Evolutionary conservation across 2,888 invertebrate genomes (phyloP).

Genomic region (Amblyjoppa fuscipennis): DNA sequence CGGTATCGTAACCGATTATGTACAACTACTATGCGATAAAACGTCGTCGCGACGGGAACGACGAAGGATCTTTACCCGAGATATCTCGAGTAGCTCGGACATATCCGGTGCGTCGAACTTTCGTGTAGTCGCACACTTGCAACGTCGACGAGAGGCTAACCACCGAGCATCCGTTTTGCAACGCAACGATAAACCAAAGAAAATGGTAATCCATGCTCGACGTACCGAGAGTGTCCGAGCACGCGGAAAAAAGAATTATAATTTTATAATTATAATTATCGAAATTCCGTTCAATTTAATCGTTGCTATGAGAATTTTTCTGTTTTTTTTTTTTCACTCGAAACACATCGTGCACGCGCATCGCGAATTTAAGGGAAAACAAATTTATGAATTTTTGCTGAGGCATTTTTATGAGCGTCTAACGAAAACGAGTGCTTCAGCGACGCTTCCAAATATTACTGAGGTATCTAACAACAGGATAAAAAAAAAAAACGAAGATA

Average conservation of each 20-base stretch:
- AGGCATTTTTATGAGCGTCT: not conserved
- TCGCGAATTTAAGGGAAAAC: not conserved
- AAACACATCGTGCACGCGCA: not conserved
- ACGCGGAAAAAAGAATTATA: not conserved
- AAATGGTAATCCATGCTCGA: conserved; percentile 39
- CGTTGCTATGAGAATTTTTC: conserved; percentile 9
- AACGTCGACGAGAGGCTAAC: conserved; percentile 19
- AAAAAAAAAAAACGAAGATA: conserved; percentile 33
- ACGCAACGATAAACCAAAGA: conserved; percentile 63
- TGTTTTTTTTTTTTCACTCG: not conserved
- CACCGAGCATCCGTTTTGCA: conserved; percentile 62
- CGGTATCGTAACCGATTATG: conserved; percentile 65
- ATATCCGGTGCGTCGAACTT: conserved; percentile 46
- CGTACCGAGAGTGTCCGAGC: conserved; percentile 27
- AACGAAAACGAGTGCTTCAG: conserved; percentile 32
- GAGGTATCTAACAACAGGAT: not conserved
- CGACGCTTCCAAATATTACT: not conserved
- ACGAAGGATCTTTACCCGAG: conserved; percentile 52
- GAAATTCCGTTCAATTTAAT: conserved; percentile 20
- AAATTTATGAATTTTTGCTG: not conserved
- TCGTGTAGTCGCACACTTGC: conserved; percentile 43
- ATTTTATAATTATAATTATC: conserved; percentile 9
- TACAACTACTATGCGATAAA: conserved; percentile 71
- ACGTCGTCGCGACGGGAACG: conserved; percentile 50
- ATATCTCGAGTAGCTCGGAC: conserved; percentile 59